Evolutionary conservation across 2,888 invertebrate species (phyloP), one percentile per base, ranked within the genome.

Genomic region (Quadroppia sp.): DNA sequence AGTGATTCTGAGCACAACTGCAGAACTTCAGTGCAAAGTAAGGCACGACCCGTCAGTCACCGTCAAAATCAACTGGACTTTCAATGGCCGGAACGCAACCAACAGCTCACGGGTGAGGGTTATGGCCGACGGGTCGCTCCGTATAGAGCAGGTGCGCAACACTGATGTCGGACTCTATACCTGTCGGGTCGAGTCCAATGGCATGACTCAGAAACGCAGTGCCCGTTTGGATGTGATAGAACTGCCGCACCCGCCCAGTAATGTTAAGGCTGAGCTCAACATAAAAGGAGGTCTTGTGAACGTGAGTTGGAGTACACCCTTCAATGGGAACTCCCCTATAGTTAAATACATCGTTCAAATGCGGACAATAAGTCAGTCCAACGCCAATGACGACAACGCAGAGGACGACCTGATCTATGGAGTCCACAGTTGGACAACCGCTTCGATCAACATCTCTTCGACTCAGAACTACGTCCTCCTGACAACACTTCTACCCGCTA

Each of bases 251-350:
- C 90, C 94, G 32, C 98, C 98, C 0, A 90, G 89, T 64, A 91
- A 92, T 81, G 91, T 93, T 0, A 87, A 88, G 78, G 96, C 94
- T 0, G 80, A 80, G 9, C 80, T 86, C 48, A 80, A 83, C 64
- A 81, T 82, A 85, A 89, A 77, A 81, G 89, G 81, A 59, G 81
- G 84, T 74, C 90, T 91, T 36, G 91, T 97, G 77, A 92, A 94
- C 81, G 89, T 98, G 2, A 89, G 90, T 25, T 99, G 98, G 97
- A 90, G 90, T 15, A 91, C 94, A 0, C 94, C 94, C 36, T 99
- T 97, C 83, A 94, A 98, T 84, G 99, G 99, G 73, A 97, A 99
- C 83, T 94, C 94, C 80, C 93, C 94, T 13, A 90, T 97, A 75
- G 87, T 90, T 79, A 92, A 94, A 81, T 98, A 91, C 82, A 92